A percentile compares a stretch with the other conserved stretches of the same genome.
These are phyloP conservation scores for Scaptomyza caliginosa DNA, from an alignment of 2,888 invertebrate species.

Conservation along the genomic window DNA sequence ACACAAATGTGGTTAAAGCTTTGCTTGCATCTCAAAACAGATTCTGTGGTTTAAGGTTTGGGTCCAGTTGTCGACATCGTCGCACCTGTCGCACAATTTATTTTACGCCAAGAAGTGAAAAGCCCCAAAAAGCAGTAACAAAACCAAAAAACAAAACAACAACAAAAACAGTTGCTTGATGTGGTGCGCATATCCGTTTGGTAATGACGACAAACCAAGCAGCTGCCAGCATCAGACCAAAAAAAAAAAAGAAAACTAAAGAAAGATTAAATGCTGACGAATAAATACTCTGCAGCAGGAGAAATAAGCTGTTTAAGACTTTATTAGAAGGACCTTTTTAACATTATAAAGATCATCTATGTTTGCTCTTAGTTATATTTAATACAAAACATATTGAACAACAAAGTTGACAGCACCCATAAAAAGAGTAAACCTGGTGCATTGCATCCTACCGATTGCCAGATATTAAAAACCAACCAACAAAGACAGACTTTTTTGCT, in stretches of 20 bases:
- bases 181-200: constrained; percentile 75
- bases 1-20: constrained; percentile 55
- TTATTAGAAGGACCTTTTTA: no score
- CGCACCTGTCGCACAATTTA: constrained; percentile 79
- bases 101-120: constrained; percentile 72
- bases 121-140: constrained; percentile 64
- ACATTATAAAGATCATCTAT: no score
- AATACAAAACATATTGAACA: neutral
- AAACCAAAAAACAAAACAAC: constrained; percentile 35
- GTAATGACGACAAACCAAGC: constrained; percentile 72
- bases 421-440: constrained; percentile 43
- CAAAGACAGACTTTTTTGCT: constrained; percentile 35
- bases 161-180: constrained; percentile 74
- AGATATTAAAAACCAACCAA: constrained; percentile 53
- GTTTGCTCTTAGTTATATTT: no score
- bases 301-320: no score
- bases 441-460: constrained; percentile 43
- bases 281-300: constrained; percentile 19
- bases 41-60: constrained; percentile 35
- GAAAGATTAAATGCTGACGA: neutral
- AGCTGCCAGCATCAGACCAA: constrained; percentile 61
- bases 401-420: neutral
- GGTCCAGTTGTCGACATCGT: constrained; percentile 64
- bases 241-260: constrained; percentile 23
- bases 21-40: constrained; percentile 16